Base-by-base conservation (phyloP, 2,797 vertebrate genomes). In the Meda fulgida region DNA sequence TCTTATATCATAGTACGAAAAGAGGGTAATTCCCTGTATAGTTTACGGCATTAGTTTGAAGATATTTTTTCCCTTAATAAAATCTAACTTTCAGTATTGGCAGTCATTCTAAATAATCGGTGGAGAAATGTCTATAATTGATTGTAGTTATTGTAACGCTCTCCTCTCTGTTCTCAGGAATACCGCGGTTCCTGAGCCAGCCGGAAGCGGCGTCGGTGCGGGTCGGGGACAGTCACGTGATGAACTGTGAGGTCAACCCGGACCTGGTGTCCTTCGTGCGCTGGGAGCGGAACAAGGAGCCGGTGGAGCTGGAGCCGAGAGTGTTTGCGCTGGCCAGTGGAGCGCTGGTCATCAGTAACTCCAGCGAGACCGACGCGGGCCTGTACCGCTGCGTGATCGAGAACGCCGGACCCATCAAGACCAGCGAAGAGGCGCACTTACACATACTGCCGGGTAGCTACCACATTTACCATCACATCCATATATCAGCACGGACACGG, bases 331-430 rank as follows among this genome's bases (percentile, higher is more conserved):
- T 98, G 60, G 95, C 97, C 7, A 93, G 92, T 0, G 97, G 97
- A 5, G 94, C 96, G 3, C 95, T 99, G 73, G 93, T 97, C n/a
- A 86, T 99, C 93, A 96, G 94, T 92, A 98, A 98, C 0, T 92
- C 93, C 63, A 96, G 96, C 0, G 96, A 97, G 80, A 51, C 26
- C 0, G 97, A 99, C 23, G 92, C 91, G 0, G 98, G 98, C 1
- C 92, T 95, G 1, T 99, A 99, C 70, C 97, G 97, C 87, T 99
- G 98, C 31, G 5, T 96, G 84, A 93, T 99, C 31, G 98, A 98
- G 86, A 95, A 94, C 0, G 94, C 94, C 0, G 97, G 96, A 0
- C 85, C 94, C 0, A 94, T 95, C 18, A 99, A 99, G 89, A 93
- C 94, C 89, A 99, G 97, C 16, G 98, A 99, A 0, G 98, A 99